Evolutionary conservation across 2,888 invertebrate species (phyloP).

Genomic region (Tridacna crocea): DNA sequence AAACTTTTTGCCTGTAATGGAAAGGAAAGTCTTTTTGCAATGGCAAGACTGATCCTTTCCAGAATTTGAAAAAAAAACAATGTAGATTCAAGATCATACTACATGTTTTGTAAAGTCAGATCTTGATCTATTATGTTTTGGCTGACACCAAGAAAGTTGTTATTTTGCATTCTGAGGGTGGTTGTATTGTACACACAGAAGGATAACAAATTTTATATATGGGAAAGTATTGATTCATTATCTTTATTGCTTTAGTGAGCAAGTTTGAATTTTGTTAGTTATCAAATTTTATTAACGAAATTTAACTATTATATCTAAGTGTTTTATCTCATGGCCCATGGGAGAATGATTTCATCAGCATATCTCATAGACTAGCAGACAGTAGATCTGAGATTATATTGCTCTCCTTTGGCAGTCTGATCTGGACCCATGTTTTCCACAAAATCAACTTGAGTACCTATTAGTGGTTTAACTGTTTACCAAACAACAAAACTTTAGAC

Average conservation of each 20-base stretch:
- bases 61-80: too few relatives aligned
- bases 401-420: neutral
- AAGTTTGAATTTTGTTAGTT: neutral
- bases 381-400: neutral
- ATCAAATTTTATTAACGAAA: neutral
- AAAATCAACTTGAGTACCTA: neutral
- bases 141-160: too few relatives aligned
- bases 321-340: neutral
- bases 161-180: too few relatives aligned
- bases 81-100: too few relatives aligned
- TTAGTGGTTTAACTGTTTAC: neutral
- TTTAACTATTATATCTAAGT: neutral
- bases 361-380: neutral
- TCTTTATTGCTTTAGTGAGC: slow-evolving; percentile 6
- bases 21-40: too few relatives aligned
- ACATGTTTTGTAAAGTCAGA: too few relatives aligned
- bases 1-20: too few relatives aligned
- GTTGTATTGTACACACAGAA: neutral
- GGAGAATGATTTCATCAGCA: neutral
- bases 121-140: too few relatives aligned
- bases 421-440: neutral
- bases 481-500: neutral
- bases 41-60: too few relatives aligned
- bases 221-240: slow-evolving; percentile 1
- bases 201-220: slow-evolving; percentile 29